Base-by-base conservation (phyloP, 2,113 vertebrate species). In the Camelus dromedarius region DNA sequence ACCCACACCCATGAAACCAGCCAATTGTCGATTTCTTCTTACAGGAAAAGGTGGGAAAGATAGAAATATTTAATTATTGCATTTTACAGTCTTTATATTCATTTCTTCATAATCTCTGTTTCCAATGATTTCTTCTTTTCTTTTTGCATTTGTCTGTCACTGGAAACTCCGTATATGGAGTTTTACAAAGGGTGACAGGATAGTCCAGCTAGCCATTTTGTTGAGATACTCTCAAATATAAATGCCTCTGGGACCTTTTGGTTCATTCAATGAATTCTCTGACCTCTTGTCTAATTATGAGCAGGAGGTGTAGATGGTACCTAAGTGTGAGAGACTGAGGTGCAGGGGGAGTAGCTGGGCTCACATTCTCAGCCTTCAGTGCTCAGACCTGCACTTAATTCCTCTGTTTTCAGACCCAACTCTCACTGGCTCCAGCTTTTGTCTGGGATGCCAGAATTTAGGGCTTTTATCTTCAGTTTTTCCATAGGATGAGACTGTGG, bases 271-370 rank as follows among this genome's bases (percentile, higher is more conserved):
- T 4, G 26, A 72, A 16, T 14, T 56, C 7, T 19, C 54, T 24
- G 19, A 1, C 26, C 13, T 81, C 15, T 32, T 35, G 2, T 60
- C 50, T 77, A 46, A 54, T 7, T 2, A 1, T 30, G 50, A 91
- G 8, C 58, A 73, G 35, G 24, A 48, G 35, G 67, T 6, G 8
- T 9, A 20, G 14, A 48, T 32, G 3, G 16, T 4, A 66, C 38
- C 24, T 42, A 24, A 38, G 15, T 5, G 13, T 64, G 32, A 69
- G 30, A 58, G 19, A 1, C 6, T 67, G 50, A 35, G 35, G 38
- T 42, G 0, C 13, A 54, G 3, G 16, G 32, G 73, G 13, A 20
- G 13, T 20, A 24, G 46, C 0, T 1, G 54, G 22, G 19, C 20
- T 87, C 42, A 26, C 0, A 0, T 13, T 46, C 50, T 67, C 22